Evolutionary conservation across 2,888 invertebrate genomes (phyloP).

Genomic region (Idaea biselata): DNA sequence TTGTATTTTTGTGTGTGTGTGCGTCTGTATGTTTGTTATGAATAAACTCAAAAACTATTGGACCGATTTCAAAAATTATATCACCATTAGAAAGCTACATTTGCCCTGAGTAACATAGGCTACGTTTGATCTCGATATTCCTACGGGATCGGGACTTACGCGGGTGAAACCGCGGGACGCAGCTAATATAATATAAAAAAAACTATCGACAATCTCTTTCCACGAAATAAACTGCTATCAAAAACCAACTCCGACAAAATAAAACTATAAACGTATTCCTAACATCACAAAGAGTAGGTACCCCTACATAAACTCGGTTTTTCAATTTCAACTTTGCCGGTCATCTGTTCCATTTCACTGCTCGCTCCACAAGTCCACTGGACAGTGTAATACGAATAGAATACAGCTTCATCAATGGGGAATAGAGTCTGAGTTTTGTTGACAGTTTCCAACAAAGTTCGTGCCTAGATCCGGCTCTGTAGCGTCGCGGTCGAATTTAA

Average conservation of each 20-base stretch:
- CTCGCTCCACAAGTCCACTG: conserved; percentile 6
- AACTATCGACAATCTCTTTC: neutral
- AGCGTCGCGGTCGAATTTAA: neutral
- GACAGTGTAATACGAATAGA: neutral
- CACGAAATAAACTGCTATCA: neutral
- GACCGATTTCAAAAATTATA: no score
- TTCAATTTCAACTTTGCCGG: conserved; percentile 44
- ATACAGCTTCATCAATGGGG: neutral
- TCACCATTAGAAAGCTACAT: no score
- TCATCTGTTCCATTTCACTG: conserved; percentile 19
- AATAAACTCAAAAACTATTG: no score
- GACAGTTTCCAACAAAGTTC: neutral
- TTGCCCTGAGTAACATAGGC: no score
- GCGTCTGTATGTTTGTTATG: no score
- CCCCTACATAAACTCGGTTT: conserved; percentile 27
- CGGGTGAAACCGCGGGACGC: no score
- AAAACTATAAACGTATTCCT: neutral
- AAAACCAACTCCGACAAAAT: neutral
- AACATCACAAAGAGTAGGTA: neutral
- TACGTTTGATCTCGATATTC: no score
- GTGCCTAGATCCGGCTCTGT: neutral
- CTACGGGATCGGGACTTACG: no score
- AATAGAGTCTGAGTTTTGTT: neutral
- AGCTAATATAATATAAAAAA: no score
- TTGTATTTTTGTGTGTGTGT: no score